Evolutionary conservation across 1,140 invertebrate genomes (phyloP).

Genomic region (Ceratina australensis): DNA sequence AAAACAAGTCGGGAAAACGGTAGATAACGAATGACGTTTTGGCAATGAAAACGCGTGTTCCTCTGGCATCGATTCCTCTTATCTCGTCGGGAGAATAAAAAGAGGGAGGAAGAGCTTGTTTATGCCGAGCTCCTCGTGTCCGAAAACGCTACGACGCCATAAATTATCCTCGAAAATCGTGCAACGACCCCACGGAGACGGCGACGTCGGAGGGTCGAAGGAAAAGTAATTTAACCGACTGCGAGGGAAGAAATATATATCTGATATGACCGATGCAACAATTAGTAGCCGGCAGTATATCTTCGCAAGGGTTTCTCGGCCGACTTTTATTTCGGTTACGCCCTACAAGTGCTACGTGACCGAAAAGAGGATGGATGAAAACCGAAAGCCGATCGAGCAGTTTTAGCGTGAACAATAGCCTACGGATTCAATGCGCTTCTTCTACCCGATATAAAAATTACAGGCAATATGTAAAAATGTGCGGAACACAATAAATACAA

Average conservation of each 20-base stretch:
- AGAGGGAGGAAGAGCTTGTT: conserved; percentile 26
- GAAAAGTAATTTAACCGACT: conserved; percentile 12
- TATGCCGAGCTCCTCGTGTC: conserved; percentile 49
- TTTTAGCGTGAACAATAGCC: too few species aligned
- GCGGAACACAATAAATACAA: too few species aligned
- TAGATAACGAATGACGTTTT: neutral
- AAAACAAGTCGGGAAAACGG: neutral
- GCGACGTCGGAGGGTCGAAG: neutral
- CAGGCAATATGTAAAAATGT: too few species aligned
- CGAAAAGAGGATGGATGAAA: neutral
- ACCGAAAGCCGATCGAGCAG: neutral
- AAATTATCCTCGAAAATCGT: conserved; percentile 61
- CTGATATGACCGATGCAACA: neutral
- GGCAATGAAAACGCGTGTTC: neutral
- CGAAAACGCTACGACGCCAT: conserved; percentile 44
- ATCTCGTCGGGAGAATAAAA: neutral
- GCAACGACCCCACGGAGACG: conserved; percentile 49
- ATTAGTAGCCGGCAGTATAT: neutral
- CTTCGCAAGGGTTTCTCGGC: too few species aligned
- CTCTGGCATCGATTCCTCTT: conserved; percentile 30
- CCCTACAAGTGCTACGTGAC: neutral
- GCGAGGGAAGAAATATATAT: neutral
- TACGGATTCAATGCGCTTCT: too few species aligned
- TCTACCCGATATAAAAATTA: too few species aligned
- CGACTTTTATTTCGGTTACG: neutral